Evolutionary conservation across 2,797 vertebrate species (phyloP), one percentile per base, ranked within the genome.

Genomic region (Danio kyathit): DNA sequence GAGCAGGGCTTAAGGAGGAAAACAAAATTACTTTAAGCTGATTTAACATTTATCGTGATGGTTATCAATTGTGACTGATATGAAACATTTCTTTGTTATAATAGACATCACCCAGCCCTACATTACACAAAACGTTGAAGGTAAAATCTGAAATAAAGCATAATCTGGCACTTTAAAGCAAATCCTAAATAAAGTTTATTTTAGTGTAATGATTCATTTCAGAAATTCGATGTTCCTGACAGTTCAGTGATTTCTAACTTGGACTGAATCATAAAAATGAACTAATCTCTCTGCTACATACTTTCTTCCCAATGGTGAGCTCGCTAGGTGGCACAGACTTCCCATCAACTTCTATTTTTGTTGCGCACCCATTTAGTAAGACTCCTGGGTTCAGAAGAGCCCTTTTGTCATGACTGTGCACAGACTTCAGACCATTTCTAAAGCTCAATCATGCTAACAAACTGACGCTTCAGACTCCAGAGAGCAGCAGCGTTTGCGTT

Each of bases 361-460:
- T 2, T 46, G 13, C 43, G 63, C 13, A 4, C 8, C 14, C 21
- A 49, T 66, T 38, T 43, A 65, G 43, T 38, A 11, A 76, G 64
- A 38, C 9, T 7, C 48, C 43, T 46, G 51, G 19, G 2, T 29
- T 66, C 14, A 56, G 19, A 17, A 46, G 56, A 79, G 29, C 43
- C 6, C 21, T 8, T 16, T 9, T 59, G 21, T 69, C 10, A 10
- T 6, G 43, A 49, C 38, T 21, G 21, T 43, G 0, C 6, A 3
- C 80, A 71, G 16, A 64, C 29, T 41, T 54, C 21, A 63, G 51
- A 10, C 17, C 10, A 4, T 51, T 77, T 78, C 69, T 67, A 5
- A 71, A 74, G 21, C 70, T 70, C 75, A 59, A 54, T 67, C 49
- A 78, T 59, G 43, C 71, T 16, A 70, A 63, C 60, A 74, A 40